A percentile compares a stretch with the other conserved stretches of the same genome.
Evolutionary conservation across 2,888 invertebrate genomes (phyloP).

Genomic region (Eupithecia centaureata): DNA sequence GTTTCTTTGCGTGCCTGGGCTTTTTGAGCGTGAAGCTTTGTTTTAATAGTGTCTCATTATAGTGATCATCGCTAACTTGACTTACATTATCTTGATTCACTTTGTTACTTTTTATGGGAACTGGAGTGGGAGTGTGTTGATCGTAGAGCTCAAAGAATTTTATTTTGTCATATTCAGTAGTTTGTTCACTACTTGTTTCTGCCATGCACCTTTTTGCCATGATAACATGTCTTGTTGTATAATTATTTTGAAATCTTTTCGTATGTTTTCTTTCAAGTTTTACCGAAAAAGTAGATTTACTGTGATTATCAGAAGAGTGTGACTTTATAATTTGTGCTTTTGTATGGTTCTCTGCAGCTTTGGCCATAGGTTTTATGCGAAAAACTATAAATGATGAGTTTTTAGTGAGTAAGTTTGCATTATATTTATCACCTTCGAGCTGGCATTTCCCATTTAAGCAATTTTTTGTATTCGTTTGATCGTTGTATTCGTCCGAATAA

Average conservation of each 20-base stretch:
- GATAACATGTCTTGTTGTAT: background rate
- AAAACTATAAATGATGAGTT: slow-evolving; percentile 39
- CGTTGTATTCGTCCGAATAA: slow-evolving; percentile 64
- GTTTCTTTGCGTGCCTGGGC: slow-evolving; percentile 57
- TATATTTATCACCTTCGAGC: slow-evolving; percentile 25
- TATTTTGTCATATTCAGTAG: slow-evolving; percentile 62
- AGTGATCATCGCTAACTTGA: slow-evolving; percentile 36
- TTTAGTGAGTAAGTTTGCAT: slow-evolving; percentile 26
- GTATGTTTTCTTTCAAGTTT: background rate
- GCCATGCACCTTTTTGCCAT: background rate
- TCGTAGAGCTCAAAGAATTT: slow-evolving; percentile 77
- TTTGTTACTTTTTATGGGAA: slow-evolving; percentile 32
- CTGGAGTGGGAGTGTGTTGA: slow-evolving; percentile 51
- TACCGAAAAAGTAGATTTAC: background rate
- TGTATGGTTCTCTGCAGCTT: background rate
- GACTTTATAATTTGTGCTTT: background rate
- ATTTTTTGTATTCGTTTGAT: slow-evolving; percentile 43
- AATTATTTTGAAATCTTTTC: background rate
- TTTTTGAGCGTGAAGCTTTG: slow-evolving; percentile 47
- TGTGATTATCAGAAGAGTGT: background rate
- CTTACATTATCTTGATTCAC: slow-evolving; percentile 38
- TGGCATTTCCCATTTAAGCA: slow-evolving; percentile 35
- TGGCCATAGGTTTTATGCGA: slow-evolving; percentile 31
- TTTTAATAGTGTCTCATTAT: slow-evolving; percentile 48
- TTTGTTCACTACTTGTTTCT: slow-evolving; percentile 14